Percentiles rank a stretch among this genome's conserved stretches.
phyloP scores from a whole-genome alignment of 64 coral and sea anemone genomes.

The Montipora sp. region DNA sequence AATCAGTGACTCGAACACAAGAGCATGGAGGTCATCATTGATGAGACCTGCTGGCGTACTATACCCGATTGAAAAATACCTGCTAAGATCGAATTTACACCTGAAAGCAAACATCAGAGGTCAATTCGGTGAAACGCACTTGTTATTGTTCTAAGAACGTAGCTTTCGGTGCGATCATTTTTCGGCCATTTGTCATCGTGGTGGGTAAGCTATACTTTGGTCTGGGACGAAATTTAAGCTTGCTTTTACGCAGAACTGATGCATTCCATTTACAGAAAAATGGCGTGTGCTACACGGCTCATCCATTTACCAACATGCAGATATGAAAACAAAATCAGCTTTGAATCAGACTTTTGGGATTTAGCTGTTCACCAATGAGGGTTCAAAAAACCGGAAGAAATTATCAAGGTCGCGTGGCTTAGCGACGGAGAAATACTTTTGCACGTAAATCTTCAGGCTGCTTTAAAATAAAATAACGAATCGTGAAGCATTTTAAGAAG shows the following conservation, averaged over 20 bases:
- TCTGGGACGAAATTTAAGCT: neutral
- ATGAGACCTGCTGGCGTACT: neutral
- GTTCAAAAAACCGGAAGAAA: neutral
- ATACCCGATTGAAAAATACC: neutral
- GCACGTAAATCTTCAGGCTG: neutral
- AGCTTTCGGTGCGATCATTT: neutral
- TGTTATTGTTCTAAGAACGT: neutral
- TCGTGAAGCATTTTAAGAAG: neutral
- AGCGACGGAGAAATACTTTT: constrained; percentile 2
- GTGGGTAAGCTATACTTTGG: neutral
- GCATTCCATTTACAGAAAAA: neutral
- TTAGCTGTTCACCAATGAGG: too few species aligned
- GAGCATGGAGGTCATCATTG: neutral
- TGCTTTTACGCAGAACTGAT: neutral
- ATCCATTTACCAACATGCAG: neutral
- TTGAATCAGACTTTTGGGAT: too few species aligned
- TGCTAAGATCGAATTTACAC: neutral
- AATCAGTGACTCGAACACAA: constrained; percentile 5
- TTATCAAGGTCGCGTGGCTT: neutral
- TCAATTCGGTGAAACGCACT: too few species aligned
- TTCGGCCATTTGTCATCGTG: neutral
- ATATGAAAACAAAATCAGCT: constrained; percentile 16
- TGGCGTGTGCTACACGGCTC: neutral
- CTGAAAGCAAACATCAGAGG: neutral
- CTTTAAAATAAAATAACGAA: neutral